These are phyloP conservation scores for Cepphus grylle DNA, from an alignment of 2,113 vertebrate genomes.

Conservation along the genomic window DNA sequence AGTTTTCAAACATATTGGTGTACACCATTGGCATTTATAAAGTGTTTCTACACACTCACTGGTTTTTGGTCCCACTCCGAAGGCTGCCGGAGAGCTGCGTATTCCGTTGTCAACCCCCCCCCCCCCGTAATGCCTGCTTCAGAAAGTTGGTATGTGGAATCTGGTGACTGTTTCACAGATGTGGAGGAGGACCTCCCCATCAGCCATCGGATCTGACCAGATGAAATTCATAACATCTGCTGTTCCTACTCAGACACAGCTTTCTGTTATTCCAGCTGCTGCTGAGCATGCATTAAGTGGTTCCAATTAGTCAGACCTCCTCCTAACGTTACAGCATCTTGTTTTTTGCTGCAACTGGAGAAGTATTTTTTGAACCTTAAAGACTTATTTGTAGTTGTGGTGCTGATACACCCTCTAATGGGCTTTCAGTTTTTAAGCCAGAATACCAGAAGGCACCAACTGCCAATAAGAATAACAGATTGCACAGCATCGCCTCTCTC, in stretches of 20 bases:
- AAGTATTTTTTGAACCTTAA: not conserved
- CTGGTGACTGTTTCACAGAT: constrained; percentile 51
- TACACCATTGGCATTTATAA: not conserved
- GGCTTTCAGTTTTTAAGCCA: not conserved
- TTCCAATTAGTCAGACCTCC: constrained; percentile 65
- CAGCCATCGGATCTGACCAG: constrained; percentile 53
- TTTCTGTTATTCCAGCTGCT: constrained; percentile 72
- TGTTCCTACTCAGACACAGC: constrained; percentile 9
- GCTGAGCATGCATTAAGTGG: constrained; percentile 46
- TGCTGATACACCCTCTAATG: not conserved
- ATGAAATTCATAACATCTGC: constrained; percentile 53
- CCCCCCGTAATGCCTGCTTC: not conserved
- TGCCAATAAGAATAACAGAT: not conserved
- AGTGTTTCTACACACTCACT: not conserved
- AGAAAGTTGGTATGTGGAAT: constrained; percentile 17
- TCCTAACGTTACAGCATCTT: constrained; percentile 47
- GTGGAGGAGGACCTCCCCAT: constrained; percentile 50
- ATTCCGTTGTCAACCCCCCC: not conserved
- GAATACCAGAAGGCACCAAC: not conserved
- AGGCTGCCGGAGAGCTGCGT: not conserved
- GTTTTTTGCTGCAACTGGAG: not conserved
- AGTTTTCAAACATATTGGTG: not conserved
- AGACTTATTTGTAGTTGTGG: constrained; percentile 20
- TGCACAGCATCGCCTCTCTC: not conserved
- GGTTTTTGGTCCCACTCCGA: not conserved